phyloP scores from a whole-genome alignment of 37 sponge, comb jelly and placozoan genomes.

The Haliclona indistincta region DNA sequence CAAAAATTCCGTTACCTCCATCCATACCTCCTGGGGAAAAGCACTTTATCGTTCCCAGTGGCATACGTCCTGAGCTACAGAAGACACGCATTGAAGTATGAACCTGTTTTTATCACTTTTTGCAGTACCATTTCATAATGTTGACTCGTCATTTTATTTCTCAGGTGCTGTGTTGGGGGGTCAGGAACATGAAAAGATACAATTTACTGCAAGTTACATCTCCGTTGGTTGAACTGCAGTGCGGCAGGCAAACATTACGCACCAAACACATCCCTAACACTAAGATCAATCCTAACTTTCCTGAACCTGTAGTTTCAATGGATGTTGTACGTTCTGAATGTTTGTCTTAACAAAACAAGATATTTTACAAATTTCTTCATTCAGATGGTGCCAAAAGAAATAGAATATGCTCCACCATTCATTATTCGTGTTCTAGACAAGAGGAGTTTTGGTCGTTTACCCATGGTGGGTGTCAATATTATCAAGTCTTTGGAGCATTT shows the following conservation, averaged over 20 bases:
- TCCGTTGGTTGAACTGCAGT: conserved; percentile 89
- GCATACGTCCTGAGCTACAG: conserved; percentile 91
- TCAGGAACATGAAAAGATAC: conserved; percentile 96
- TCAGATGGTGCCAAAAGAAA: conserved; percentile 89
- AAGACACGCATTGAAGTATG: conserved; percentile 89
- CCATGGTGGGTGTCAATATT: conserved; percentile 90
- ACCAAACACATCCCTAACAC: conserved; percentile 83
- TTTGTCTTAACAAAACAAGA: too few species aligned
- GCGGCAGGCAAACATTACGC: conserved; percentile 76
- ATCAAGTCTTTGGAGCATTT: conserved; percentile 78
- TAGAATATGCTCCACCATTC: conserved; percentile 93
- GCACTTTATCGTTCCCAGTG: conserved; percentile 84
- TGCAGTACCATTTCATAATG: too few species aligned
- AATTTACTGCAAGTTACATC: conserved; percentile 82
- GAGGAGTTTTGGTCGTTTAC: conserved; percentile 90
- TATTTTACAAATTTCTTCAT: too few species aligned
- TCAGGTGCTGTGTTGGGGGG: conserved; percentile 97
- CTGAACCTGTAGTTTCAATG: conserved; percentile 80
- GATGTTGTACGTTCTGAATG: conserved; percentile 87
- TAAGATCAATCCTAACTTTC: conserved; percentile 92
- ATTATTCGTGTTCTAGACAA: conserved; percentile 94
- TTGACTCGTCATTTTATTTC: too few species aligned
- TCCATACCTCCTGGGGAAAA: conserved; percentile 63
- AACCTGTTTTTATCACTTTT: background rate
- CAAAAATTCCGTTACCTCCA: conserved; percentile 78